A percentile compares a stretch with the other conserved stretches of the same genome.
These are phyloP conservation scores for Aporrectodea caliginosa DNA, from an alignment of 1,140 invertebrate genomes.

Conservation along the genomic window DNA sequence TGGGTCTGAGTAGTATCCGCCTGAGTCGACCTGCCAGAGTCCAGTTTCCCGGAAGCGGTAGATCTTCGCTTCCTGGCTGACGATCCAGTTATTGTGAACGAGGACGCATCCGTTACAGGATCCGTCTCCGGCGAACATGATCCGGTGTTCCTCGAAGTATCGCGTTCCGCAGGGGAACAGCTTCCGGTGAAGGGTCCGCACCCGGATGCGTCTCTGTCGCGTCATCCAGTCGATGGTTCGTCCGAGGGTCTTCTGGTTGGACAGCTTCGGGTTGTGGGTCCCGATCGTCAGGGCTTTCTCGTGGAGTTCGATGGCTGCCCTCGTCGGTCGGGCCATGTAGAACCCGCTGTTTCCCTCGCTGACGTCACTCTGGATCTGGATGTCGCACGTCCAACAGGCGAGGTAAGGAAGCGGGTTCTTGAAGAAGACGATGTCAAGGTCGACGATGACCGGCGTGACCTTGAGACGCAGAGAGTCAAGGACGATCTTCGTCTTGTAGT, in stretches of 20 bases:
- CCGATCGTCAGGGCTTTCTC: background rate
- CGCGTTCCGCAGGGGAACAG: background rate
- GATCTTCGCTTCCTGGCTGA: slow-evolving; percentile 17
- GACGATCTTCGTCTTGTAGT: slow-evolving; percentile 19
- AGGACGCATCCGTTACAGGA: background rate
- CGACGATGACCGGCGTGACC: slow-evolving; percentile 13
- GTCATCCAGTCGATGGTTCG: background rate
- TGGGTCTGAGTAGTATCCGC: slow-evolving; percentile 19
- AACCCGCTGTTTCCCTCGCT: slow-evolving; percentile 25
- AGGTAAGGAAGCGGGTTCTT: slow-evolving; percentile 17
- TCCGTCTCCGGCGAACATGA: background rate
- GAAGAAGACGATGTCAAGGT: slow-evolving; percentile 28
- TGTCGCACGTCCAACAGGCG: background rate
- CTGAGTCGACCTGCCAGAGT: slow-evolving; percentile 21
- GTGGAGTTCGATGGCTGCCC: slow-evolving; percentile 4
- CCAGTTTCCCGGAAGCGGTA: slow-evolving; percentile 23
- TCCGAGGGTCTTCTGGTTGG: slow-evolving; percentile 21
- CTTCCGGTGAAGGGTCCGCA: background rate
- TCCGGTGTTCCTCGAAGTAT: background rate
- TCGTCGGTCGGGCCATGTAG: slow-evolving; percentile 15
- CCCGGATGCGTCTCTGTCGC: background rate
- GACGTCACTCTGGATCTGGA: slow-evolving; percentile 14
- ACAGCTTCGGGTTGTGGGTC: background rate
- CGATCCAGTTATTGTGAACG: slow-evolving; percentile 34
- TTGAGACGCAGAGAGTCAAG: background rate